Evolutionary conservation across 2,888 invertebrate species (phyloP).

Genomic region (Steromphala cineraria): DNA sequence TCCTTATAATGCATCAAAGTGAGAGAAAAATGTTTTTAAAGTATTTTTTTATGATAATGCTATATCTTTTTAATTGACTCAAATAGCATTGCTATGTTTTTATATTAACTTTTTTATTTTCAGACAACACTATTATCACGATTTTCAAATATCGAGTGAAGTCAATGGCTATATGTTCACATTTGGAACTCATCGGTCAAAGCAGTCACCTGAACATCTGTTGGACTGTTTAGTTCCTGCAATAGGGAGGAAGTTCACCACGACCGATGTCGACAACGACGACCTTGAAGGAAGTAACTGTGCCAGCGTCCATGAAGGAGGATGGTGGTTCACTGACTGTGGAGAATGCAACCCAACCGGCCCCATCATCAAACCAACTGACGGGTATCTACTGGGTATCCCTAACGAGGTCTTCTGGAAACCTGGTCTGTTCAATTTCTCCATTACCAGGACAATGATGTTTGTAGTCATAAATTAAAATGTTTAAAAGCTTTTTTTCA

Average conservation of each 20-base stretch:
- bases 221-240: background rate
- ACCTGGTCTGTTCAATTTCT: background rate
- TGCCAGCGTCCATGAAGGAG: background rate
- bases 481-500: too few relatives aligned
- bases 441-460: background rate
- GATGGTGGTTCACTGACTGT: background rate
- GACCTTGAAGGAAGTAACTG: background rate
- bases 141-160: background rate
- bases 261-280: conserved; percentile 1
- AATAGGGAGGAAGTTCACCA: background rate
- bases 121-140: background rate
- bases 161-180: background rate
- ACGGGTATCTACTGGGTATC: background rate
- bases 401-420: background rate
- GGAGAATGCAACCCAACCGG: background rate
- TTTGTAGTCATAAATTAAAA: background rate
- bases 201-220: background rate
- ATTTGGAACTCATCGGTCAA: background rate
- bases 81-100: too few relatives aligned
- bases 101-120: background rate
- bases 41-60: too few relatives aligned
- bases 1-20: too few relatives aligned
- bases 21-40: too few relatives aligned
- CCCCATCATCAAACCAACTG: background rate
- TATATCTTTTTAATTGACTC: too few relatives aligned